These are phyloP conservation scores for Imbricaverruca yamaguchii DNA, from an alignment of 2,888 invertebrate species.

Conservation along the genomic window DNA sequence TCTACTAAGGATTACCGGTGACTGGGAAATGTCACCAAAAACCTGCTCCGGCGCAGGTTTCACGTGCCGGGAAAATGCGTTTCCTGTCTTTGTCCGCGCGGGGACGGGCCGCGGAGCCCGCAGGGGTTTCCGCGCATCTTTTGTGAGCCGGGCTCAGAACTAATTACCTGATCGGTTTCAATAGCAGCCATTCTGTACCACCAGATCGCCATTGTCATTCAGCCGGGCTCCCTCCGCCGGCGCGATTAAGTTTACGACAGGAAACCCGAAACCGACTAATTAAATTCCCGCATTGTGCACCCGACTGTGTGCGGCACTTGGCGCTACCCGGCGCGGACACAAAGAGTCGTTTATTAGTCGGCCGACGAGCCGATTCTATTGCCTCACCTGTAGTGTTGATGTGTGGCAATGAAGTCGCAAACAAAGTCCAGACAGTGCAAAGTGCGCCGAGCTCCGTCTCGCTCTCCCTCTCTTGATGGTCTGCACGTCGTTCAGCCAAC, in stretches of 20 bases:
- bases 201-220: background rate
- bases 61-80: background rate
- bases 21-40: background rate
- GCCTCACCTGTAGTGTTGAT: background rate
- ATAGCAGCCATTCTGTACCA: slow-evolving; percentile 1
- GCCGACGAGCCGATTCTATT: too few relatives aligned
- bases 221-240: background rate
- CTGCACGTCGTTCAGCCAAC: too few relatives aligned
- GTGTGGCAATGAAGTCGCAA: too few relatives aligned
- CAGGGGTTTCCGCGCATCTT: background rate
- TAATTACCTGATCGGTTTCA: slow-evolving; percentile 14
- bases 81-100: background rate
- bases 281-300: background rate
- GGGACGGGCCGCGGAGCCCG: background rate
- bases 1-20: too few relatives aligned
- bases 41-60: background rate
- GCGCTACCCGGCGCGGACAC: background rate
- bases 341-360: background rate
- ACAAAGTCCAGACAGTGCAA: too few relatives aligned
- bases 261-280: background rate
- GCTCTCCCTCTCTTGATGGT: too few relatives aligned
- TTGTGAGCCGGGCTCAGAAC: background rate
- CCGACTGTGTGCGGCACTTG: background rate
- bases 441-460: too few relatives aligned
- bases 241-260: slow-evolving; percentile 3